Conservation (phyloP, 2,113 vertebrate species). For the Pachypanchax playfairii region DNA sequence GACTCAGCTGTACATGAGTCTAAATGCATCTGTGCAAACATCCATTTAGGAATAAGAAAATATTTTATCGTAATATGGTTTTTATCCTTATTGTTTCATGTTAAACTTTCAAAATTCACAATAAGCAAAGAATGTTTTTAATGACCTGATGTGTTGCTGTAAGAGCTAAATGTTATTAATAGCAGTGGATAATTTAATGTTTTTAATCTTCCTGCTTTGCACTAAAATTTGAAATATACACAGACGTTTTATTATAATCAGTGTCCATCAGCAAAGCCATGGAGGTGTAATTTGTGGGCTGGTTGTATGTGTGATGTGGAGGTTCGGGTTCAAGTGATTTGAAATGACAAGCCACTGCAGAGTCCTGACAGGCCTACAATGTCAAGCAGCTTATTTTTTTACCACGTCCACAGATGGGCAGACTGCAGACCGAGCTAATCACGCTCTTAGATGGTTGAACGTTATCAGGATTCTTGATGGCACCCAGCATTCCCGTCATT, state of each 20-base stretch:
- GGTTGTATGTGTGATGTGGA: conserved; percentile 16
- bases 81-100: too few relatives aligned
- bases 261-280: conserved; percentile 16
- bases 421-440: conserved; percentile 47
- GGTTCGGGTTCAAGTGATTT: conserved; percentile 34
- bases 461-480: conserved; percentile 66
- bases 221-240: conserved; percentile 20
- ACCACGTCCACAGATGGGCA: conserved; percentile 44
- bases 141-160: too few relatives aligned
- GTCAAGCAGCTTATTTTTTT: conserved; percentile 46
- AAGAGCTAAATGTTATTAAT: neutral
- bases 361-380: conserved; percentile 43
- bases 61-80: too few relatives aligned
- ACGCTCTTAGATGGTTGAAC: conserved; percentile 54
- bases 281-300: neutral
- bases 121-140: too few relatives aligned
- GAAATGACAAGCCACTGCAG: conserved; percentile 42
- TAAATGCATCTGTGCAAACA: too few relatives aligned
- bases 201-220: neutral
- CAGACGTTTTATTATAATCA: conserved; percentile 2
- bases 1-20: too few relatives aligned
- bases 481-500: conserved; percentile 74
- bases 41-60: too few relatives aligned
- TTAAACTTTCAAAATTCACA: too few relatives aligned
- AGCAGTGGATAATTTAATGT: neutral